Base-by-base conservation (phyloP, 1,140 invertebrate genomes). In the Achatina immaculata region DNA sequence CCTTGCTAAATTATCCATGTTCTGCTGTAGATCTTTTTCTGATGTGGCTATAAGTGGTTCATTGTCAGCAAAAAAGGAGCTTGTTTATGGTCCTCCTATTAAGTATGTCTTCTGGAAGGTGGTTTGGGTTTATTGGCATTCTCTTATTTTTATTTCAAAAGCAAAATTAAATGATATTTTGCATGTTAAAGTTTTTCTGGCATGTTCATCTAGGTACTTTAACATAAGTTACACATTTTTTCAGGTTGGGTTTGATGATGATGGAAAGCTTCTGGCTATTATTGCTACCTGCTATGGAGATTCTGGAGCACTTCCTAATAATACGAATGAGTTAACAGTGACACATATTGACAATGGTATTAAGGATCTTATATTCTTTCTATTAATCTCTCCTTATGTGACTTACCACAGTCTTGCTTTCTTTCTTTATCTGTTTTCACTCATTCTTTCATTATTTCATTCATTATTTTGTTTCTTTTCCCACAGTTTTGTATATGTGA, bases 201-300 rank as follows among this genome's bases (percentile, higher is more conserved):
- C n/a, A n/a, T n/a, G n/a, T n/a, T n/a, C n/a, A n/a, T n/a, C n/a
- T n/a, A n/a, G n/a, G n/a, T n/a, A n/a, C n/a, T n/a, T n/a, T n/a
- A n/a, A n/a, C n/a, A n/a, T n/a, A n/a, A n/a, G n/a, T n/a, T n/a
- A n/a, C n/a, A n/a, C n/a, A 7, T 28, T 51, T 38, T 71, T 74
- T 36, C 48, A 88, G 86, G 82, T 87, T 75, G 87, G 87, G 16
- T 82, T 86, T 66, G 81, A 75, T 42, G 77, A 84, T 28, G 78
- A 83, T 78, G 86, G 86, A 9, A 82, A 83, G 48, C 68, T 87
- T 36, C 82, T 86, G 76, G 86, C 85, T 55, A 68, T 88, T 24
- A 87, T 86, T 48, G 82, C 86, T 0, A 86, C 83, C 36, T 81
- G 82, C 42, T 86, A 87, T 81, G 76, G 78, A 69, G 87, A 88